Conservation (phyloP, 2,797 vertebrate species). For the Ispidina lecontei region DNA sequence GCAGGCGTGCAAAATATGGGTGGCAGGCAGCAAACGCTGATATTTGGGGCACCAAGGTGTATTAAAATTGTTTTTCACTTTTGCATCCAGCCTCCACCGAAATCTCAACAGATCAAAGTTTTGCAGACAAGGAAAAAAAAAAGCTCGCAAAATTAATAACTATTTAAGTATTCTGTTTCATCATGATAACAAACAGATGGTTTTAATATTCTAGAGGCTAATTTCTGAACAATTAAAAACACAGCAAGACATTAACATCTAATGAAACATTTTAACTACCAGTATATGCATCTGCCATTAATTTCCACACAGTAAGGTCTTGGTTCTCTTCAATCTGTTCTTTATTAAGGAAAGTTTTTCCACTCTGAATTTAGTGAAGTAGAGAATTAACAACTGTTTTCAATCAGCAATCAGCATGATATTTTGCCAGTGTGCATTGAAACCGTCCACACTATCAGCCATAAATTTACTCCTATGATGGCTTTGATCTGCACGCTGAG, state of each 20-base stretch:
- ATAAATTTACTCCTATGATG: constrained; percentile 83
- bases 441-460: constrained; percentile 82
- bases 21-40: constrained; percentile 50
- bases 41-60: constrained; percentile 64
- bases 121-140: constrained; percentile 73
- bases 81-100: constrained; percentile 63
- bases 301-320: constrained; percentile 93
- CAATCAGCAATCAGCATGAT: constrained; percentile 92
- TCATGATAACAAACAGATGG: constrained; percentile 95
- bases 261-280: constrained; percentile 99
- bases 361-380: constrained; percentile 92
- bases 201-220: constrained; percentile 97
- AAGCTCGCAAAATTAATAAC: constrained; percentile 84
- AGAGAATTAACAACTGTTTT: constrained; percentile 98
- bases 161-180: constrained; percentile 89
- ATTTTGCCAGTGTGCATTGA: constrained; percentile 81
- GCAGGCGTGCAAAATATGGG: constrained; percentile 61
- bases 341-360: constrained; percentile 88
- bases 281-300: constrained; percentile 95
- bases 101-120: constrained; percentile 81
- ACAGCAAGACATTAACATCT: constrained; percentile 97
- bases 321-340: constrained; percentile 94
- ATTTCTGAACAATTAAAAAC: constrained; percentile 99
- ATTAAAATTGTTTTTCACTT: constrained; percentile 72
- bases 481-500: constrained; percentile 80